These are phyloP conservation scores for Agrypnia vestita DNA, from an alignment of 1,140 invertebrate genomes.

Conservation along the genomic window DNA sequence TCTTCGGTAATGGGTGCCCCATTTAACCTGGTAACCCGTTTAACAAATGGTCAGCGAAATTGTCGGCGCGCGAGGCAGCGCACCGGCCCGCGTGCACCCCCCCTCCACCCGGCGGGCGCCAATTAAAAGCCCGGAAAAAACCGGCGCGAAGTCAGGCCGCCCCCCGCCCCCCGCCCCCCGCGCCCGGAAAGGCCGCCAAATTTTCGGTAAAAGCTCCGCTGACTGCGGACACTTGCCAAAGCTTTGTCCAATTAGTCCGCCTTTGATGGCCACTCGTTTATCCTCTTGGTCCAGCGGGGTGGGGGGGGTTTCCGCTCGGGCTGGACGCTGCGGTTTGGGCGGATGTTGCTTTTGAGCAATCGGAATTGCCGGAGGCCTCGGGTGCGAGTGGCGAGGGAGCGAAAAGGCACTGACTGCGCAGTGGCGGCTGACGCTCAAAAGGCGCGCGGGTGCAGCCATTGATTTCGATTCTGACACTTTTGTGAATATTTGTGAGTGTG, in stretches of 20 bases:
- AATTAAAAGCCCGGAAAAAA: constrained; percentile 9
- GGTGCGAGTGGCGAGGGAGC: too few species aligned
- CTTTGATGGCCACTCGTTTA: constrained; percentile 12
- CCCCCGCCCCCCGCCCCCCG: not conserved
- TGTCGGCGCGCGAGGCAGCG: not conserved
- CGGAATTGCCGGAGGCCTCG: too few species aligned
- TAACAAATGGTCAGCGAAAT: too few species aligned
- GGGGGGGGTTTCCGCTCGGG: not conserved
- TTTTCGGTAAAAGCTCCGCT: constrained; percentile 30
- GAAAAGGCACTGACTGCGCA: too few species aligned
- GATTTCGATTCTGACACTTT: too few species aligned
- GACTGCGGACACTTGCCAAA: constrained; percentile 36
- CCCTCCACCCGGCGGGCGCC: not conserved
- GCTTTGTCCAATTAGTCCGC: constrained; percentile 43
- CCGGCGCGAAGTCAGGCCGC: constrained; percentile 6
- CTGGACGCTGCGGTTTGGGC: too few species aligned
- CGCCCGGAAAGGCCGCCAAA: constrained; percentile 35
- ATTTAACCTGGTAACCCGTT: too few species aligned
- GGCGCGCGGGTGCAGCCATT: too few species aligned
- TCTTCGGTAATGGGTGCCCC: too few species aligned
- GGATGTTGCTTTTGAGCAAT: too few species aligned
- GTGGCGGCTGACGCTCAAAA: too few species aligned
- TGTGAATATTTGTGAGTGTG: too few species aligned
- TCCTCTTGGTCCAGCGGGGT: not conserved
- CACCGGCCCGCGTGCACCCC: not conserved